Evolutionary conservation across 2,888 invertebrate genomes (phyloP).

Genomic region (Tipula confusa): DNA sequence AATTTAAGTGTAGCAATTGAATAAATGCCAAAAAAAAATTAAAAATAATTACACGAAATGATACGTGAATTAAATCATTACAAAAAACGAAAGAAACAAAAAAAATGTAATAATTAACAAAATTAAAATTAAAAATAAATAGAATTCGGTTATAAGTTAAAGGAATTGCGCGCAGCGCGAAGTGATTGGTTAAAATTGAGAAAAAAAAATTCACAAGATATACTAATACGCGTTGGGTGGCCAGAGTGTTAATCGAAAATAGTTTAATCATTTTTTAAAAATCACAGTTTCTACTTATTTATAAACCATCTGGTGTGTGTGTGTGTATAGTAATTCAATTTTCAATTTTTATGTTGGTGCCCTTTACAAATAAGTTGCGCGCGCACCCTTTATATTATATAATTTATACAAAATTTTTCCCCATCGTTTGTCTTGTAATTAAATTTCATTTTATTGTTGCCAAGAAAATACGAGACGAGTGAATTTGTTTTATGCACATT

Average conservation of each 20-base stretch:
- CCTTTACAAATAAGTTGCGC: not conserved
- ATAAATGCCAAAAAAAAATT: not conserved
- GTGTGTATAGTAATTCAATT: not conserved
- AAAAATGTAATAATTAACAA: not conserved
- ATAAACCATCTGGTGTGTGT: not conserved
- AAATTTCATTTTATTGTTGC: not conserved
- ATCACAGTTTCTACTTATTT: not conserved
- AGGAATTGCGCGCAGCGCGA: not conserved
- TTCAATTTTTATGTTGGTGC: too few relatives aligned
- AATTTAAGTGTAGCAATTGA: conserved; percentile 12
- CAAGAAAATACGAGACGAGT: not conserved
- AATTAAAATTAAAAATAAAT: not conserved
- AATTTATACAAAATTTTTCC: not conserved
- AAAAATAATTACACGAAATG: conserved; percentile 12
- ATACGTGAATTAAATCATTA: not conserved
- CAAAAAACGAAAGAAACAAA: too few relatives aligned
- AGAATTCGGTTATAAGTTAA: not conserved
- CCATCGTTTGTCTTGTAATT: not conserved
- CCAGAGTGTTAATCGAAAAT: not conserved
- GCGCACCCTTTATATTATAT: too few relatives aligned
- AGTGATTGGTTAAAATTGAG: not conserved
- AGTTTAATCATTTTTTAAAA: not conserved
- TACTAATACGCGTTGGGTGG: not conserved
- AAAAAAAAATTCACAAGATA: not conserved
- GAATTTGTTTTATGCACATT: not conserved